phyloP scores from a whole-genome alignment of 2,113 vertebrate species.

The Hypocryptadius cinnamomeus region DNA sequence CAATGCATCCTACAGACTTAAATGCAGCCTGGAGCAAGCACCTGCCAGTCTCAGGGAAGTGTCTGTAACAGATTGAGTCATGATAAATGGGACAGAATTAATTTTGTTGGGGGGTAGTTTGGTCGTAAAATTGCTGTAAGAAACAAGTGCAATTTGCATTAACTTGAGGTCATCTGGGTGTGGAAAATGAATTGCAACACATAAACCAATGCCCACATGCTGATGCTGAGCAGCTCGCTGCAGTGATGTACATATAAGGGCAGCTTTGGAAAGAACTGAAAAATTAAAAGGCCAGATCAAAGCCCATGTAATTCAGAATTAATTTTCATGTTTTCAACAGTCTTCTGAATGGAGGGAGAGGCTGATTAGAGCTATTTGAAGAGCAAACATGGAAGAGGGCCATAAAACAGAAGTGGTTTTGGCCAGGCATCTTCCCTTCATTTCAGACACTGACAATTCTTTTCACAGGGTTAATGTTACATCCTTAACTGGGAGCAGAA shows the following conservation, averaged over 20 bases:
- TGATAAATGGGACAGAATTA: not conserved
- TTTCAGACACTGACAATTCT: not conserved
- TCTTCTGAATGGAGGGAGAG: not conserved
- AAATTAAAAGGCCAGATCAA: not conserved
- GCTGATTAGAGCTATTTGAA: constrained; percentile 15
- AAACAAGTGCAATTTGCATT: not conserved
- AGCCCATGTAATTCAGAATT: not conserved
- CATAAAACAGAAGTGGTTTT: not conserved
- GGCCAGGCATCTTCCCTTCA: not conserved
- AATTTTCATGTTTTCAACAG: not conserved
- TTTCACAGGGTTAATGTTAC: not conserved
- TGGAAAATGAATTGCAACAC: not conserved
- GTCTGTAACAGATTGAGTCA: not conserved
- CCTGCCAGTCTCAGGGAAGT: not conserved
- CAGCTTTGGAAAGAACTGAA: not conserved
- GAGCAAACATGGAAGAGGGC: not conserved
- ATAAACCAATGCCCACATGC: not conserved
- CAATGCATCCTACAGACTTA: not conserved
- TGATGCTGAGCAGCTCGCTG: not conserved
- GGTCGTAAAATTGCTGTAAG: constrained; percentile 1
- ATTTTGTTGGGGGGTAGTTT: not conserved
- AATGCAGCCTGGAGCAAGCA: constrained; percentile 11
- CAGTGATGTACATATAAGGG: not conserved
- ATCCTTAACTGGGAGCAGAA: not conserved
- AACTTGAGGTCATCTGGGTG: not conserved